phyloP scores from a whole-genome alignment of 2,113 vertebrate genomes.

The Oncorhynchus kisutch region DNA sequence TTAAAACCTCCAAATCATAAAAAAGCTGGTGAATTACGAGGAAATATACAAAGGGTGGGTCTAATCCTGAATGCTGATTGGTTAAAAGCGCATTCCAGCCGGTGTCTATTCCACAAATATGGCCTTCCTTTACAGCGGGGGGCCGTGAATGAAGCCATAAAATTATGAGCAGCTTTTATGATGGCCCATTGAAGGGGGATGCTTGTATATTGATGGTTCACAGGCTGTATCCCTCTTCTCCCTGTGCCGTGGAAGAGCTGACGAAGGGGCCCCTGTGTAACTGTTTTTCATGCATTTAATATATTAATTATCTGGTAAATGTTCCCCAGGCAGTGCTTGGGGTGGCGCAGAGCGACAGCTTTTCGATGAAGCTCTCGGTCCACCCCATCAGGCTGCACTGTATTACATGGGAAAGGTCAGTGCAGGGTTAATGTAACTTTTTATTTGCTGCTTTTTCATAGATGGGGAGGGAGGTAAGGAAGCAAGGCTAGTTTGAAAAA shows the following conservation, averaged over 20 bases:
- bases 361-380: slow-evolving; percentile 87
- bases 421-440: slow-evolving; percentile 99
- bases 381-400: slow-evolving; percentile 94
- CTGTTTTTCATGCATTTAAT: slow-evolving; percentile 99
- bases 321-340: slow-evolving; percentile 98
- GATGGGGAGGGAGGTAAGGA: slow-evolving; percentile 64
- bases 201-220: slow-evolving; percentile 99
- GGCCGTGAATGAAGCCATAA: slow-evolving; percentile 99
- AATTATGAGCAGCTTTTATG: slow-evolving; percentile 99
- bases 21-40: slow-evolving; percentile 81
- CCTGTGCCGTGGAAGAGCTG: slow-evolving; percentile 74
- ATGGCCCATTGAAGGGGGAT: slow-evolving; percentile 97
- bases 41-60: slow-evolving; percentile 68
- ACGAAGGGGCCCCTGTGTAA: slow-evolving; percentile 87
- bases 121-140: slow-evolving; percentile 96
- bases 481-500: slow-evolving; percentile 71
- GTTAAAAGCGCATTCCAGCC: too few species aligned
- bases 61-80: too few species aligned
- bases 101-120: slow-evolving; percentile 61
- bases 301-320: slow-evolving; percentile 99
- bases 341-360: slow-evolving; percentile 94
- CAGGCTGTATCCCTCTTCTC: slow-evolving; percentile 94
- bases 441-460: slow-evolving; percentile 99
- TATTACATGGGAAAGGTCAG: slow-evolving; percentile 98
- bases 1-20: slow-evolving; percentile 80